Conservation (phyloP, 2,888 invertebrate species). For the Cacoxenus indagator region DNA sequence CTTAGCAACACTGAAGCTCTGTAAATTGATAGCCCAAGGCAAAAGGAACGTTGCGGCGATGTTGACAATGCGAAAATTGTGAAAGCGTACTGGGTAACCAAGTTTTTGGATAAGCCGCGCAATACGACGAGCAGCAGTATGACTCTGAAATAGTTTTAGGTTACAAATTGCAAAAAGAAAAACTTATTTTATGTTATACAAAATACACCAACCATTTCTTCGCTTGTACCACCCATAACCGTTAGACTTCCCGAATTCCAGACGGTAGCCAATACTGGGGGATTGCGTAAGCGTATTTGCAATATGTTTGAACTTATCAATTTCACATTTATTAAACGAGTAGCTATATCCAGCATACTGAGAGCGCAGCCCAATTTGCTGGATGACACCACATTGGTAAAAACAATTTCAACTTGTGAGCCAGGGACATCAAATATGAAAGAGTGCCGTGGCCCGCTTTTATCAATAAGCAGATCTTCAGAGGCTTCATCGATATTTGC, state of each 20-base stretch:
- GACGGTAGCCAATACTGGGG: background rate
- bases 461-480: no score
- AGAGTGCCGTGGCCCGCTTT: no score
- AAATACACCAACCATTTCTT: background rate
- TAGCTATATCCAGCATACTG: no score
- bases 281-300: background rate
- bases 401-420: no score
- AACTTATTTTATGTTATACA: background rate
- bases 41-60: background rate
- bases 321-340: background rate
- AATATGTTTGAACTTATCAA: background rate
- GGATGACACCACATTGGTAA: no score
- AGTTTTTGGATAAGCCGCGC: background rate
- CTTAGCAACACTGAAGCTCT: background rate
- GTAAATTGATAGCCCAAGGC: background rate
- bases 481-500: no score
- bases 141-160: background rate
- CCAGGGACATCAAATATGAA: no score
- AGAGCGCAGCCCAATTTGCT: no score
- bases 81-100: background rate
- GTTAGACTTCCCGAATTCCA: background rate
- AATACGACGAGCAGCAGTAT: background rate
- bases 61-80: background rate
- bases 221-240: background rate
- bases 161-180: background rate